phyloP scores from a whole-genome alignment of 1,140 invertebrate species.

The Drosophila asahinai region DNA sequence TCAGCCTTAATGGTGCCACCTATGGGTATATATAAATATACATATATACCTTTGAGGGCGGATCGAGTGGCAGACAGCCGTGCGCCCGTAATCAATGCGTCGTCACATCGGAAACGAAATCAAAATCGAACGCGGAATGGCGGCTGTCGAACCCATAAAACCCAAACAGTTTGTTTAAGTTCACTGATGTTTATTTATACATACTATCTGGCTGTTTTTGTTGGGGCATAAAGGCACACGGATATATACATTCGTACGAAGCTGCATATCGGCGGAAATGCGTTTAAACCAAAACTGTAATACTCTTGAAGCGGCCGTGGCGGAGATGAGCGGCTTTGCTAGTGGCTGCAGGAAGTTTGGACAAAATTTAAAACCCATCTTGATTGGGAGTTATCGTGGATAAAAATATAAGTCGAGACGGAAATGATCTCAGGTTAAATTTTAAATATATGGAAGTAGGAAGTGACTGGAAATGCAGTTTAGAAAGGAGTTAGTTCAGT shows the following conservation, averaged over 20 bases:
- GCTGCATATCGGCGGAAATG: slow-evolving; percentile 60
- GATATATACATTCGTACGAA: background rate
- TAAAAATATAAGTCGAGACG: slow-evolving; percentile 9
- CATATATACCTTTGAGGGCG: slow-evolving; percentile 2
- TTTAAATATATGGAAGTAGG: background rate
- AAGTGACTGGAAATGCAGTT: background rate
- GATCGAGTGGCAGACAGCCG: slow-evolving; percentile 48
- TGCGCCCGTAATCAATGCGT: slow-evolving; percentile 77
- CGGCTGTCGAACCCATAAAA: slow-evolving; percentile 35
- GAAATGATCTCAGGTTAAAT: background rate
- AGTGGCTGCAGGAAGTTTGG: slow-evolving; percentile 25
- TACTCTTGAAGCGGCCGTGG: slow-evolving; percentile 28
- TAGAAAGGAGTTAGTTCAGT: background rate
- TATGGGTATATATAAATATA: background rate
- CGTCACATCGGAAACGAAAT: slow-evolving; percentile 62
- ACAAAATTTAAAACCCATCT: slow-evolving; percentile 40
- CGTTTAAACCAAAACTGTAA: slow-evolving; percentile 57
- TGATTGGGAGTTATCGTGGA: slow-evolving; percentile 25
- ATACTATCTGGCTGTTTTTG: slow-evolving; percentile 55
- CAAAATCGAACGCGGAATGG: slow-evolving; percentile 32
- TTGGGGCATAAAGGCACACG: slow-evolving; percentile 34
- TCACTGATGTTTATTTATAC: slow-evolving; percentile 77
- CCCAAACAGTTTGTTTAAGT: slow-evolving; percentile 80
- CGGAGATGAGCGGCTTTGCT: slow-evolving; percentile 22
- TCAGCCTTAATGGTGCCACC: slow-evolving; percentile 31